phyloP scores from a whole-genome alignment of 1,140 invertebrate species.

The Ceratosolen solmsi region DNA sequence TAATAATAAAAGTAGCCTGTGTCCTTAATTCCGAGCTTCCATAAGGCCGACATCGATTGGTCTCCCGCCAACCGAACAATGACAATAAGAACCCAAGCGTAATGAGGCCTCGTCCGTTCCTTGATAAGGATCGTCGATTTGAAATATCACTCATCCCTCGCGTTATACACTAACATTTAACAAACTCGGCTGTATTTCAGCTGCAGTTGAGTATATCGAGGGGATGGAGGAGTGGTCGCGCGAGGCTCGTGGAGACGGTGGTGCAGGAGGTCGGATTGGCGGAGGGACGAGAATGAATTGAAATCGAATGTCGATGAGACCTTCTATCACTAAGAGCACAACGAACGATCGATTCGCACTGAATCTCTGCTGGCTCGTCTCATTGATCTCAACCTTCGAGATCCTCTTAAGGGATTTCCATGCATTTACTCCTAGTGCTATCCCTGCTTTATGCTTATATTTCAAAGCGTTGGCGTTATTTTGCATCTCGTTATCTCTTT shows the following conservation, averaged over 20 bases:
- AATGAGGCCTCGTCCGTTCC: neutral
- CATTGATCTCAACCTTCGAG: constrained; percentile 36
- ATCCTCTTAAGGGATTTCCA: constrained; percentile 50
- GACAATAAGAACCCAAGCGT: neutral
- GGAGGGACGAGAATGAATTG: constrained; percentile 16
- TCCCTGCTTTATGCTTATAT: neutral
- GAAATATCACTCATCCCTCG: neutral
- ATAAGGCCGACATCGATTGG: neutral
- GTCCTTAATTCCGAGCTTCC: neutral
- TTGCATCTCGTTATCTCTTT: constrained; percentile 38
- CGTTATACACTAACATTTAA: neutral
- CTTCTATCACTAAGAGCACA: constrained; percentile 8
- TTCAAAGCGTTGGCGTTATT: constrained; percentile 30
- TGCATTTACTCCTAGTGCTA: constrained; percentile 20
- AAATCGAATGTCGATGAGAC: constrained; percentile 37
- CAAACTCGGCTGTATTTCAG: neutral
- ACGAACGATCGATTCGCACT: constrained; percentile 36
- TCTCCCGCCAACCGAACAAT: neutral
- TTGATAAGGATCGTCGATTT: neutral
- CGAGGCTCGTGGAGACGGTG: neutral
- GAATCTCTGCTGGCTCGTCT: constrained; percentile 10
- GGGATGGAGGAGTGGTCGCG: neutral
- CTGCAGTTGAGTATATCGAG: neutral
- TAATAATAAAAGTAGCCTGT: neutral
- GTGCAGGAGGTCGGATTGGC: neutral